Conservation (phyloP, 2,888 invertebrate genomes). For the Drosophila colorata region DNA sequence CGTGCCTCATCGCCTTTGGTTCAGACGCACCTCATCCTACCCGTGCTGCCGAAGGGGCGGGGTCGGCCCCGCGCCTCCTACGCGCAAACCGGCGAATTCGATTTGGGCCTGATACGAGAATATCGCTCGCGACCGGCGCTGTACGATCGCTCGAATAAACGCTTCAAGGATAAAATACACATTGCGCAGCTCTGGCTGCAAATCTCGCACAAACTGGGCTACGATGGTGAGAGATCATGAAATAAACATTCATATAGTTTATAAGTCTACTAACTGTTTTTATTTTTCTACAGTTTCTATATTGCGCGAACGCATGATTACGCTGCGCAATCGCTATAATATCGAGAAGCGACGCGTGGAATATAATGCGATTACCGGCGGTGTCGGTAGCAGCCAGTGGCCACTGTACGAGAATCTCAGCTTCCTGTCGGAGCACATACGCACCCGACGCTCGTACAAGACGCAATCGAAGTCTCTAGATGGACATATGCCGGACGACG, state of each 20-base stretch:
- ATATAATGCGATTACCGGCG: constrained; percentile 53
- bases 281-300: constrained; percentile 72
- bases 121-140: constrained; percentile 83
- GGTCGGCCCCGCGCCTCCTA: constrained; percentile 81
- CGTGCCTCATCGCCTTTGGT: constrained; percentile 37
- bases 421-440: constrained; percentile 84
- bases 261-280: neutral
- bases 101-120: constrained; percentile 83
- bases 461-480: constrained; percentile 32
- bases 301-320: constrained; percentile 85
- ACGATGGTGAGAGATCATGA: constrained; percentile 78
- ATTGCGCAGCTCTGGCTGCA: constrained; percentile 83
- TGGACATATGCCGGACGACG: constrained; percentile 40
- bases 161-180: constrained; percentile 84
- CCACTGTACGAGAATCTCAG: constrained; percentile 84
- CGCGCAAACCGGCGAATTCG: constrained; percentile 84
- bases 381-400: constrained; percentile 81
- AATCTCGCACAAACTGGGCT: constrained; percentile 84
- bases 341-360: constrained; percentile 85
- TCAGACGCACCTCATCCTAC: constrained; percentile 9
- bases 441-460: constrained; percentile 84
- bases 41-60: constrained; percentile 57
- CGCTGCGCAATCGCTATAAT: constrained; percentile 85
- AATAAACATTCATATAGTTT: neutral
- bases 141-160: constrained; percentile 83